These are phyloP conservation scores for Euzophera pinguis DNA, from an alignment of 2,888 invertebrate species.

Conservation along the genomic window DNA sequence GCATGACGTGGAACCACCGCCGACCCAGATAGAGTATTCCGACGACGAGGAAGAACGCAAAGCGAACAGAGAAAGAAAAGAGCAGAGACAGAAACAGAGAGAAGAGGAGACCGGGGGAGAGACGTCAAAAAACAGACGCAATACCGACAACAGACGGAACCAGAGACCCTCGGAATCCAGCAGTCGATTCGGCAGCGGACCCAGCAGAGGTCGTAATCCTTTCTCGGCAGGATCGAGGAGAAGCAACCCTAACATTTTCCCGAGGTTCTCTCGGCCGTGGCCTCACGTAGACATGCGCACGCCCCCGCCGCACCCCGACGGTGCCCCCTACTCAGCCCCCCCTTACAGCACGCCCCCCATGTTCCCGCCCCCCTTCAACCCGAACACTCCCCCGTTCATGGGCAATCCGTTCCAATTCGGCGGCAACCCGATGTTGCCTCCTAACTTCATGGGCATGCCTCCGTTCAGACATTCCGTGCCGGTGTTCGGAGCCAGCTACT, in stretches of 20 bases:
- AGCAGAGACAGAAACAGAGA: slow-evolving; percentile 42
- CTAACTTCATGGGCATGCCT: slow-evolving; percentile 32
- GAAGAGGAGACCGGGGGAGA: slow-evolving; percentile 46
- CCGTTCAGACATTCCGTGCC: slow-evolving; percentile 43
- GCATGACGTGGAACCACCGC: slow-evolving; percentile 91
- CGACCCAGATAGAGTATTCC: slow-evolving; percentile 86
- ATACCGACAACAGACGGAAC: slow-evolving; percentile 50
- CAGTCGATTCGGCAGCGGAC: slow-evolving; percentile 62
- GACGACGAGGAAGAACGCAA: slow-evolving; percentile 92
- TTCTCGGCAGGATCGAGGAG: slow-evolving; percentile 48
- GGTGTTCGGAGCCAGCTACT: slow-evolving; percentile 46
- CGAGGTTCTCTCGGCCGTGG: slow-evolving; percentile 44
- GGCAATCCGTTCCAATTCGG: slow-evolving; percentile 48
- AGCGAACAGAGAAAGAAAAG: slow-evolving; percentile 58
- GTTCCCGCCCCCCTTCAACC: slow-evolving; percentile 41
- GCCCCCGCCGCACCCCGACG: slow-evolving; percentile 42
- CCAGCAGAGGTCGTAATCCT: slow-evolving; percentile 56
- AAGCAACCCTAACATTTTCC: slow-evolving; percentile 39
- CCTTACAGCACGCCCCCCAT: slow-evolving; percentile 40
- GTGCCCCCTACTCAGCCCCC: slow-evolving; percentile 28
- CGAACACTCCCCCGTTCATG: slow-evolving; percentile 31
- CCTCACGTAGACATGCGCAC: slow-evolving; percentile 37
- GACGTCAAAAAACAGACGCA: slow-evolving; percentile 45
- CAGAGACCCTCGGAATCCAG: slow-evolving; percentile 66
- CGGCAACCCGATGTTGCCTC: slow-evolving; percentile 39